Base-by-base conservation (phyloP, 2,113 vertebrate species). In the Poicephalus meyeri region DNA sequence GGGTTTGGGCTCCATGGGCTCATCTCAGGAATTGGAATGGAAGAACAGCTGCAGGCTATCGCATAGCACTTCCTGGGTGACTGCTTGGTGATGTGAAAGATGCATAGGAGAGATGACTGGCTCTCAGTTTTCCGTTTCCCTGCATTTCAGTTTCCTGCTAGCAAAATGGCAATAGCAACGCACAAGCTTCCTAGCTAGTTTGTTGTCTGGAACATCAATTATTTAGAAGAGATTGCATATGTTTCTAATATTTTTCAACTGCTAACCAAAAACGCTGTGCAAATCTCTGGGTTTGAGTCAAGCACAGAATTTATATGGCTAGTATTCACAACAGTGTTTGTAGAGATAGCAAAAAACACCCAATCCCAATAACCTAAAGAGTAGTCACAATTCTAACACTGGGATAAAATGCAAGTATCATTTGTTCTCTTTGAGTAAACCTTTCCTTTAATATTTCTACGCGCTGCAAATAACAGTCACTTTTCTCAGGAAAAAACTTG, bases 201-300 rank as follows among this genome's bases (percentile, higher is more conserved):
- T 64, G 23, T n/a, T 85, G 33, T 82, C 79, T 80, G 37, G n/a
- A 88, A 7, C 41, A 87, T 44, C 37, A 79, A 5, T 72, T 92
- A 80, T 91, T 79, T 84, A 39, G 25, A 81, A 39, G 17, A 66
- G n/a, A 72, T 87, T 68, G 42, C 3, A 11, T 44, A 47, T 79
- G 66, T 81, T 95, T 80, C 78, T 79, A 89, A 74, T 55, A 81
- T 35, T 69, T 91, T 79, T 28, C 53, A 82, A 47, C 71, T 77
- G 28, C 53, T 93, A 73, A 68, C 52, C 78, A 91, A 96, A 95
- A 89, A 65, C 23, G 35, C 37, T 65, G 9, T 13, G 65, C 53
- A 76, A 91, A 91, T 95, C 83, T 94, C 93, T 93, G 93, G 90
- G 80, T 91, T 96, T 84, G 89, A 85, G 61, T 96, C 92, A 97